Evolutionary conservation across 2,113 vertebrate species (phyloP), one percentile per base, ranked within the genome.

Genomic region (Eudorcas thomsonii): DNA sequence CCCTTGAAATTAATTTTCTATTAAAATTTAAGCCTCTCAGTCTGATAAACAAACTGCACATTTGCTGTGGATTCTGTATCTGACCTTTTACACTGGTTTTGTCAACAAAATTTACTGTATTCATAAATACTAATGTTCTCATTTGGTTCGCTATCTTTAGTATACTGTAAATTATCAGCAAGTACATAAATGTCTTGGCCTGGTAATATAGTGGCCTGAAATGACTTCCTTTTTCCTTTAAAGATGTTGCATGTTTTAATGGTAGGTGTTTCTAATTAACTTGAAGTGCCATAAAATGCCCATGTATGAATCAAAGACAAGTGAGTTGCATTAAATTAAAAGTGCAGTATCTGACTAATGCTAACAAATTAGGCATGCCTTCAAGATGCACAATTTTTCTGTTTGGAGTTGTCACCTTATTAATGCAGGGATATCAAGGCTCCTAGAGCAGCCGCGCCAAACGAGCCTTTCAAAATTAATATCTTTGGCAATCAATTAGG

Each of bases 281-380:
- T 98, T 93, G 59, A 98, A 98, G 96, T 97, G 93, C 97, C 97
- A 98, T 97, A 98, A 99, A 98, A 96, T 98, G 96, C 90, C 98
- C 97, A 97, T 90, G 98, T 97, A 97, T 98, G 98, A 99, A 98
- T 90, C 94, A 96, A 97, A 98, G 96, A 98, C 98, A 64, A 96
- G 98, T 82, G 80, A 98, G 97, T 88, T 96, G 93, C 98, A 98
- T 97, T 98, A 98, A 99, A 99, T 99, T 98, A 98, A 96, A 98
- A 98, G 98, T 97, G 97, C 89, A 95, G 94, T 91, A 97, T 97
- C 93, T 96, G 97, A 98, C 93, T 98, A 99, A 99, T 98, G 98
- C 90, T 99, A 99, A 99, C 98, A 99, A 99, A 99, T 99, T 99
- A 99, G 98, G 96, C 94, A 94, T 86, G 97, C 97, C 94, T 98